Percentiles rank a stretch among this genome's conserved stretches.
These are phyloP conservation scores for Holacanthus passer DNA, from an alignment of 2,113 vertebrate genomes.

Conservation along the genomic window DNA sequence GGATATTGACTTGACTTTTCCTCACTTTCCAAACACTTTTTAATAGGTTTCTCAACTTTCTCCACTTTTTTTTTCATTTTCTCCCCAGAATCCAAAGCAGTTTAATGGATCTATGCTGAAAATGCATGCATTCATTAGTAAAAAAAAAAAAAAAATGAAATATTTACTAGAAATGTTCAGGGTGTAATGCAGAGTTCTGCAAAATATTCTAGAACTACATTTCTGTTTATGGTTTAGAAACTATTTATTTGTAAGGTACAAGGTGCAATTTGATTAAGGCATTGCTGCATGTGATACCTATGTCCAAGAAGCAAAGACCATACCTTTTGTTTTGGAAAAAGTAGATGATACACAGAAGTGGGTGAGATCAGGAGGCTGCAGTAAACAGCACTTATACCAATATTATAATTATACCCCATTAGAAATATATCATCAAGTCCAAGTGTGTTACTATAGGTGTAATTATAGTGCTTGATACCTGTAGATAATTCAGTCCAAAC, in stretches of 20 bases:
- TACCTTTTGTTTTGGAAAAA: background rate
- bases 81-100: background rate
- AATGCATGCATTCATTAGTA: background rate
- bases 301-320: background rate
- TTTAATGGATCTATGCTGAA: conserved; percentile 3
- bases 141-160: background rate
- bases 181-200: background rate
- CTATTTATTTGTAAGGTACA: background rate
- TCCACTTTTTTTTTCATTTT: background rate
- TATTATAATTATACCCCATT: background rate
- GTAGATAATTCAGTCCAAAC: background rate
- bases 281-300: background rate
- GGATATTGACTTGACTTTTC: background rate
- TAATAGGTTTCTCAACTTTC: background rate
- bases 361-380: background rate
- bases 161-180: conserved; percentile 1
- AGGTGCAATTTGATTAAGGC: background rate
- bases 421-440: background rate
- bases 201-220: background rate
- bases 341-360: background rate
- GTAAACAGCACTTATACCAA: background rate
- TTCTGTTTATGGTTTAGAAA: too few species aligned
- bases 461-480: background rate
- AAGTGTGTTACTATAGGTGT: background rate
- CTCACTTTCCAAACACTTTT: conserved; percentile 21